Conservation (phyloP, 2,113 vertebrate genomes). For the Halcyon senegalensis region DNA sequence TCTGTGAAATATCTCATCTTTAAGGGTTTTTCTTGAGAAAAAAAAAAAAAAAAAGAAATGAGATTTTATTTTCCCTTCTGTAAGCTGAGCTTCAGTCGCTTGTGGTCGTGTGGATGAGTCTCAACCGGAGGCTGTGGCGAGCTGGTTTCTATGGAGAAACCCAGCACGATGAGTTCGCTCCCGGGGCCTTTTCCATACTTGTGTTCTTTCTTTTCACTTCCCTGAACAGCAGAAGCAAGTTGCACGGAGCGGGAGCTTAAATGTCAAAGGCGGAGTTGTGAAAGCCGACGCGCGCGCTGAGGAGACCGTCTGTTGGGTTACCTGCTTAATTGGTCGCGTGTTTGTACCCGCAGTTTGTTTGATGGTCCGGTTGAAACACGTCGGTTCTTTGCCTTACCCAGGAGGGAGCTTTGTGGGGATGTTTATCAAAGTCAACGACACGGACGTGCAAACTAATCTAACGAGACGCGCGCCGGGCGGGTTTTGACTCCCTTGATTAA, state of each 20-base stretch:
- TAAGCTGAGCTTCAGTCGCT: rapidly evolving
- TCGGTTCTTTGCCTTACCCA: neutral
- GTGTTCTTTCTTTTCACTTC: neutral
- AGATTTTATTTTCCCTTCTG: neutral
- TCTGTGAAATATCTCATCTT: neutral
- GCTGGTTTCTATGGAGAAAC: neutral
- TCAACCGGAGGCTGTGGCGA: neutral
- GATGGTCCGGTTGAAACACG: neutral
- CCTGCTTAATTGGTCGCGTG: neutral
- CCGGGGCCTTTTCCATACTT: neutral
- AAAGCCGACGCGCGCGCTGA: neutral
- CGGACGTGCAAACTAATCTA: neutral
- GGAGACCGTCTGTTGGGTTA: neutral
- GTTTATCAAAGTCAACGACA: neutral
- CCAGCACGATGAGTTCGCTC: neutral
- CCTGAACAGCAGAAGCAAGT: neutral
- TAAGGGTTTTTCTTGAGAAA: neutral
- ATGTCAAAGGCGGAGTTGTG: neutral
- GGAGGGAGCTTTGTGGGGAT: neutral
- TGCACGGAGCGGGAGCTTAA: neutral
- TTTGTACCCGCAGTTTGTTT: neutral
- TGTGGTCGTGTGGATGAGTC: neutral
- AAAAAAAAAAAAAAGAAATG: neutral
- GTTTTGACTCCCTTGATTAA: neutral
- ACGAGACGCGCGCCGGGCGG: neutral